A percentile compares a stretch with the other conserved stretches of the same genome.
phyloP scores from a whole-genome alignment of 1,140 invertebrate genomes.

The Platyscapa corneri region DNA sequence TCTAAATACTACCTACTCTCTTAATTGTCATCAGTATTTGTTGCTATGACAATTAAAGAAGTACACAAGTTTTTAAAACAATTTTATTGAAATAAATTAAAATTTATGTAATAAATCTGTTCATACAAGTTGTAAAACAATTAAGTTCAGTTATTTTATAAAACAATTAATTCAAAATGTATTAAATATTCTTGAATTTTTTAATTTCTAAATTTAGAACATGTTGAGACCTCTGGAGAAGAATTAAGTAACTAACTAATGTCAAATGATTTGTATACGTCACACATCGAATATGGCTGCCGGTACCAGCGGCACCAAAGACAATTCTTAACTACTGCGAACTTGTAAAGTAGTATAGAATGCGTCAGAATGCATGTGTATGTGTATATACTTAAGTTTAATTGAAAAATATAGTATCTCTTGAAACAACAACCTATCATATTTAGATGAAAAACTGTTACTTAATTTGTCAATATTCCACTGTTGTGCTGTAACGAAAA shows the following conservation, averaged over 20 bases:
- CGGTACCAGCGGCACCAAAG: slow-evolving; percentile 5
- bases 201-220: not conserved
- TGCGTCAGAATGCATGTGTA: slow-evolving; percentile 5
- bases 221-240: not conserved
- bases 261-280: slow-evolving; percentile 32
- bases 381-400: not conserved
- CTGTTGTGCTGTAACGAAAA: not conserved
- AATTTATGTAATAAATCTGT: not conserved
- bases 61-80: too few species aligned
- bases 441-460: not conserved
- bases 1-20: not conserved
- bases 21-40: slow-evolving; percentile 5
- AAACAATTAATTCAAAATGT: not conserved
- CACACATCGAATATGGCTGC: not conserved
- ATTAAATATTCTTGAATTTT: not conserved
- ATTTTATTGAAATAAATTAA: not conserved
- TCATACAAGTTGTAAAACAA: not conserved
- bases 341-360: not conserved
- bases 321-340: not conserved
- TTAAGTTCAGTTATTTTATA: not conserved
- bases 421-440: not conserved
- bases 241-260: not conserved
- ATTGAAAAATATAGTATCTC: slow-evolving; percentile 13
- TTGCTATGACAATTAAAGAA: slow-evolving; percentile 27
- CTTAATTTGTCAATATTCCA: not conserved